These are phyloP conservation scores for Schrankia costaestrigalis DNA, from an alignment of 2,888 invertebrate species.

Conservation along the genomic window DNA sequence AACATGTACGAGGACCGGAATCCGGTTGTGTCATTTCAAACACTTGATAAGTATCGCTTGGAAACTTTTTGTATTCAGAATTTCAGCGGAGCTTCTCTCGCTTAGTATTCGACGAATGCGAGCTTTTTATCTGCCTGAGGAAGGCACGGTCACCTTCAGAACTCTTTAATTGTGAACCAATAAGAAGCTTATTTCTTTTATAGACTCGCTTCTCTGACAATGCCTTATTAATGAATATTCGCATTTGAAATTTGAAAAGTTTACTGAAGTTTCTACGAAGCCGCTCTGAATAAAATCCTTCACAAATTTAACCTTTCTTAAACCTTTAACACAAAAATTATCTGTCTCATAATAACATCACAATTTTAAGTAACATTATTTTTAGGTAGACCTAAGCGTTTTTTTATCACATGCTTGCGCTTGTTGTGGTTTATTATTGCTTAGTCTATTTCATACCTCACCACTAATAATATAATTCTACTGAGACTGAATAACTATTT, in stretches of 20 bases:
- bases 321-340: too few species aligned
- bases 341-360: too few species aligned
- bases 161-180: slow-evolving; percentile 72
- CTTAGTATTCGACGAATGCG: slow-evolving; percentile 70
- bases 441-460: too few species aligned
- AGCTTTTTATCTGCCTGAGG: slow-evolving; percentile 60
- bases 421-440: too few species aligned
- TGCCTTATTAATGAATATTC: slow-evolving; percentile 51
- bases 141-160: slow-evolving; percentile 75
- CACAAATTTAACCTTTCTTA: too few species aligned
- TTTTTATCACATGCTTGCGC: too few species aligned
- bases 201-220: slow-evolving; percentile 48
- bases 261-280: slow-evolving; percentile 12
- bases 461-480: too few species aligned
- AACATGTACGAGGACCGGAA: slow-evolving; percentile 64
- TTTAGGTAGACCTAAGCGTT: too few species aligned
- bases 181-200: slow-evolving; percentile 64
- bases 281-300: slow-evolving; percentile 18
- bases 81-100: slow-evolving; percentile 70
- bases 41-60: slow-evolving; percentile 79
- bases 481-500: too few species aligned
- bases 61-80: slow-evolving; percentile 65
- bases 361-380: neutral
- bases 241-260: slow-evolving; percentile 41
- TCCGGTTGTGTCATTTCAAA: slow-evolving; percentile 81